A percentile compares a stretch with the other conserved stretches of the same genome.
Conservation (phyloP, 2,797 vertebrate species). For the Artibeus jamaicensis region DNA sequence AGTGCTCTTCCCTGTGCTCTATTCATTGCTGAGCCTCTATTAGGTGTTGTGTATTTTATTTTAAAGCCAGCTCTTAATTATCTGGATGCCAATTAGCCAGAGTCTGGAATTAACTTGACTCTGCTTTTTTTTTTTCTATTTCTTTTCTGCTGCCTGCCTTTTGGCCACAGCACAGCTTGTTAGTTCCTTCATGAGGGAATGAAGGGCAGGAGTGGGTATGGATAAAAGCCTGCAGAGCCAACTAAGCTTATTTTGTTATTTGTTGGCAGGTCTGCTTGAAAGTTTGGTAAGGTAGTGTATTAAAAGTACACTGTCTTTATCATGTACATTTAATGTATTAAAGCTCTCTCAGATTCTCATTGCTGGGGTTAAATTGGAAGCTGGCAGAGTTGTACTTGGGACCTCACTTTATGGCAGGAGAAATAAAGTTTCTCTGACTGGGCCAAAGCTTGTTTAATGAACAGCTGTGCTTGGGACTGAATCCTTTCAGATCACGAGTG, state of each 20-base stretch:
- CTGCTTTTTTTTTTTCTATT: background rate
- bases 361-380: background rate
- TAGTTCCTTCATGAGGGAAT: background rate
- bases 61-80: constrained; percentile 66
- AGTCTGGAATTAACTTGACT: constrained; percentile 43
- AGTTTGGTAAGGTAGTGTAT: constrained; percentile 22
- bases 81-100: constrained; percentile 64
- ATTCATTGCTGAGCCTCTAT: constrained; percentile 18
- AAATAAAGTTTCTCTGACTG: constrained; percentile 17
- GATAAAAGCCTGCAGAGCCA: constrained; percentile 19
- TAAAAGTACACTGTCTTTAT: constrained; percentile 10
- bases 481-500: constrained; percentile 19
- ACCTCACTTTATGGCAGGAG: background rate
- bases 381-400: background rate
- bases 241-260: constrained; percentile 23
- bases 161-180: constrained; percentile 52
- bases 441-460: constrained; percentile 36
- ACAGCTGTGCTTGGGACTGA: constrained; percentile 21
- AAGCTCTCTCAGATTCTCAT: background rate
- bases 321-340: background rate
- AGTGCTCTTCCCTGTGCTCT: background rate
- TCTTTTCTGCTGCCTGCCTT: constrained; percentile 47
- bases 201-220: background rate
- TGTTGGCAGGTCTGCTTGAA: constrained; percentile 36
- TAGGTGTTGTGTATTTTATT: constrained; percentile 17